Evolutionary conservation across 1,140 invertebrate genomes (phyloP).

Genomic region (Hormaphis cornu): DNA sequence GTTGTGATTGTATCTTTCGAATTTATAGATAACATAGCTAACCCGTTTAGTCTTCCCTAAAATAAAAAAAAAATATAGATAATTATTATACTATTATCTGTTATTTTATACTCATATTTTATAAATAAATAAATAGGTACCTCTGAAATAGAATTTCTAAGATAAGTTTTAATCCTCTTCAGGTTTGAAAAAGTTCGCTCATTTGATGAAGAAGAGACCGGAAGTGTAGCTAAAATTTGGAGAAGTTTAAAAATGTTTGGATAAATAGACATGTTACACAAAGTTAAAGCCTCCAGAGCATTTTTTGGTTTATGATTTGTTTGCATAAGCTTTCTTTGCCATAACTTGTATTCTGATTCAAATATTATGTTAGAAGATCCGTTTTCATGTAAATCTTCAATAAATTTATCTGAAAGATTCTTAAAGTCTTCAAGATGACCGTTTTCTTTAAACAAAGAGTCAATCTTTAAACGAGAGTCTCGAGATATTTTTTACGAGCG

Average conservation of each 20-base stretch:
- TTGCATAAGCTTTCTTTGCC: neutral
- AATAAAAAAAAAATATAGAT: slow-evolving; percentile 44
- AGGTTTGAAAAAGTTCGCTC: slow-evolving; percentile 26
- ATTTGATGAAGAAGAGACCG: slow-evolving; percentile 11
- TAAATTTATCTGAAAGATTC: neutral
- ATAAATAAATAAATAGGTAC: no score
- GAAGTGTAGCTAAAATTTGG: neutral
- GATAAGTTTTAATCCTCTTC: slow-evolving; percentile 39
- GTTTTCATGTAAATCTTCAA: neutral
- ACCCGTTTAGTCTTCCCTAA: no score
- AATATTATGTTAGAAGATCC: neutral
- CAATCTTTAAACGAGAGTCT: no score
- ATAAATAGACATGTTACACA: neutral
- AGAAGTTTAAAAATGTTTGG: neutral
- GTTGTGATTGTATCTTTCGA: no score
- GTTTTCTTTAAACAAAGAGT: neutral
- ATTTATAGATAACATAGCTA: no score
- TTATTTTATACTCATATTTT: no score
- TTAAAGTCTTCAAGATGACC: neutral
- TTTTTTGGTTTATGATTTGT: neutral
- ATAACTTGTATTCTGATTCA: neutral
- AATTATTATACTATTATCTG: no score
- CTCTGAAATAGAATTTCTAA: slow-evolving; percentile 43
- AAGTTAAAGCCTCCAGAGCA: neutral
- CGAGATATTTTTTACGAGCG: no score